phyloP scores from a whole-genome alignment of 2,888 invertebrate species.

The Napeogenes inachia region DNA sequence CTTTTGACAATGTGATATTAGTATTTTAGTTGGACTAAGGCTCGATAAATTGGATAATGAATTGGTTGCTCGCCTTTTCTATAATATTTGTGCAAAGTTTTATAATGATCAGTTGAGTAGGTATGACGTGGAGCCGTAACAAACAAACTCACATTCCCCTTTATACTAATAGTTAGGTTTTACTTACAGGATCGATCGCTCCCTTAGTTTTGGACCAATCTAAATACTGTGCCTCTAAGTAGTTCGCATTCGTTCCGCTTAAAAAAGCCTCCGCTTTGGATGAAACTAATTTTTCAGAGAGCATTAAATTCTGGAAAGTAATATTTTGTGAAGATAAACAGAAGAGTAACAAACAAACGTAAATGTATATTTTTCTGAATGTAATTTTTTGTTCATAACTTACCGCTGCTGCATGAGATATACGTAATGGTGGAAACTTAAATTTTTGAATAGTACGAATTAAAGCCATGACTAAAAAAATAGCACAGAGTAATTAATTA shows the following conservation, averaged over 20 bases:
- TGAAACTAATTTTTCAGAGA: constrained; percentile 25
- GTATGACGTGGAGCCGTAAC: too few relatives aligned
- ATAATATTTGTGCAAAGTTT: too few relatives aligned
- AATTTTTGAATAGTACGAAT: constrained; percentile 11
- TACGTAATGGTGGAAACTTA: constrained; percentile 11
- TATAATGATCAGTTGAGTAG: too few relatives aligned
- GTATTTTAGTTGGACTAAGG: too few relatives aligned
- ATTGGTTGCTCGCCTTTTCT: too few relatives aligned
- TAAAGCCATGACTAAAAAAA: constrained; percentile 15
- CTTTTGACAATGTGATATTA: too few relatives aligned
- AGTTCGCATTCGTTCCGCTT: constrained; percentile 63
- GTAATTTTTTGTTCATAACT: too few relatives aligned
- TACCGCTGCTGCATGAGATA: constrained; percentile 10
- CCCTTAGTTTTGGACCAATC: constrained; percentile 62
- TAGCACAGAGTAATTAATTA: not conserved
- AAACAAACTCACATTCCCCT: too few relatives aligned
- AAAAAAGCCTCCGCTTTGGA: constrained; percentile 61
- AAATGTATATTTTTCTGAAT: not conserved
- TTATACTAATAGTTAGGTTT: not conserved
- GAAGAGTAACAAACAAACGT: not conserved
- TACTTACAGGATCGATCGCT: constrained; percentile 53
- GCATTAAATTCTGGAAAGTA: constrained; percentile 12
- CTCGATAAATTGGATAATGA: too few relatives aligned
- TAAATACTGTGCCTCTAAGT: constrained; percentile 63
- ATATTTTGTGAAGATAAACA: not conserved